Base-by-base conservation (phyloP, 2,888 invertebrate species). In the Venustoraphidia nigricollis region DNA sequence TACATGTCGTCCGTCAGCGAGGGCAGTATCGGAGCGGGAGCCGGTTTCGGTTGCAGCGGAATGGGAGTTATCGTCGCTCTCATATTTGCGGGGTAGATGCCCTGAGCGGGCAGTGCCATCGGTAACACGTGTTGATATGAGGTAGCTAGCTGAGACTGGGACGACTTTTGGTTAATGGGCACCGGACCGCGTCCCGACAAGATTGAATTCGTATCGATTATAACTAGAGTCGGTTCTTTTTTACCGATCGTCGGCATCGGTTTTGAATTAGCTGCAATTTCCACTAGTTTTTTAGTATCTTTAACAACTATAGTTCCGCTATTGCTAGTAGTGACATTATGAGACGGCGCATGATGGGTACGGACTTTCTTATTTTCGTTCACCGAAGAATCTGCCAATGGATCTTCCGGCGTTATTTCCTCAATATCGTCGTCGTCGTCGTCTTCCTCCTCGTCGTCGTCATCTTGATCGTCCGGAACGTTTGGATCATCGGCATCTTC, bases 1-100 rank as follows among this genome's bases (percentile, higher is more conserved):
- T 84, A 91, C 84, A 91, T 91, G 58, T 92, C 90, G 62, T 92
- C 91, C 14, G 90, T 90, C 27, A 92, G 66, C 8, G 87, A 85
- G 1, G 89, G 89, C 56, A 92, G 65, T 53, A 89, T 79, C 77
- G 55, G 27, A 17, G 34, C 11, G 13, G 11, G 34, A 57, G 56
- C 58, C 53, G 45, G 38, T 43, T 43, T 42, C 13, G 56, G 44
- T 53, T 57, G 59, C 59, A 70, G 63, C 13, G 72, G 73, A 51
- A 73, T 72, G 2, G 75, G 74, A 6, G 73, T 71, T 36, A 73
- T 71, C 10, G 76, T 73, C 11, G 75, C 72, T 53, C 76, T 65
- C 66, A 76, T 75, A 55, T 74, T 75, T 1, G 77, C 63, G 3
- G 73, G 77, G 64, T 81, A 83, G 59, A 84, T 70, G 14, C 75